A percentile compares a stretch with the other conserved stretches of the same genome.
phyloP scores from a whole-genome alignment of 92 coral and sea anemone genomes.

The Epizoanthus rinbou region DNA sequence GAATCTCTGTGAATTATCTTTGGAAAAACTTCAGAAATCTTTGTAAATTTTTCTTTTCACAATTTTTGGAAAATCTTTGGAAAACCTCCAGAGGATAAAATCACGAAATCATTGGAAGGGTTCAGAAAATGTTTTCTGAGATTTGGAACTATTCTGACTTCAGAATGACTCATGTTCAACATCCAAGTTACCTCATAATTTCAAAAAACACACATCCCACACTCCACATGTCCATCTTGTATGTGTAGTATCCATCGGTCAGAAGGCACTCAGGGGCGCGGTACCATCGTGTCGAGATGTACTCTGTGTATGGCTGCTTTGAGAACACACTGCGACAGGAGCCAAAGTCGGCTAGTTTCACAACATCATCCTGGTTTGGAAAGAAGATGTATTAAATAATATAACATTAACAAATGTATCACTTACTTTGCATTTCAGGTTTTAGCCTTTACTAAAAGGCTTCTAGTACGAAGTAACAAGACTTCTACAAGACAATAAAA shows the following conservation, averaged over 20 bases:
- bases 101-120: too few species aligned
- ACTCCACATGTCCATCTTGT: conserved; percentile 99
- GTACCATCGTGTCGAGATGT: conserved; percentile 98
- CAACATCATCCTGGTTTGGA: conserved; percentile 82
- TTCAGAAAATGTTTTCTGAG: too few species aligned
- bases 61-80: too few species aligned
- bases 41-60: too few species aligned
- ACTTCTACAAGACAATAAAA: conserved; percentile 29
- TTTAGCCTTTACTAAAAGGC: conserved; percentile 28
- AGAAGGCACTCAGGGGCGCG: conserved; percentile 97
- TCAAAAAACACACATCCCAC: conserved; percentile 99
- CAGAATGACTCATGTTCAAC: too few species aligned
- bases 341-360: conserved; percentile 98
- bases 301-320: conserved; percentile 97
- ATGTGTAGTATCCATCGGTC: conserved; percentile 94
- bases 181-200: conserved; percentile 75
- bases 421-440: conserved; percentile 41
- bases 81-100: too few species aligned
- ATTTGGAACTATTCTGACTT: too few species aligned
- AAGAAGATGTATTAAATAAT: neutral
- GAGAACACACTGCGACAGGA: conserved; percentile 99
- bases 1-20: too few species aligned
- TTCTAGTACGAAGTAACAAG: conserved; percentile 1
- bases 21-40: too few species aligned
- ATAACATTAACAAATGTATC: conserved; percentile 34